Evolutionary conservation across 2,888 invertebrate species (phyloP).

Genomic region (Aradus depressus): DNA sequence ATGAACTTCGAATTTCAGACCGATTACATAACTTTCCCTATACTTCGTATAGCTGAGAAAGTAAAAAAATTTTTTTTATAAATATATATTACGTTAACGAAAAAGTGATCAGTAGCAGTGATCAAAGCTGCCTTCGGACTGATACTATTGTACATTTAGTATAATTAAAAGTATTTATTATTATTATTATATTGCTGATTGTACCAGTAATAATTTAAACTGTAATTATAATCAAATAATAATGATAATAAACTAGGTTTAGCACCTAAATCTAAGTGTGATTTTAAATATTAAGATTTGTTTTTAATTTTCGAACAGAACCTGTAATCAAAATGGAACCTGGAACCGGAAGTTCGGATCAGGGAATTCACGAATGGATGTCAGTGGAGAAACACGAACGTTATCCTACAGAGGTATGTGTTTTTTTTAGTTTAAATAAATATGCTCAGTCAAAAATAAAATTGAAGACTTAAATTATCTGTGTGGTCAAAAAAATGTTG

Average conservation of each 20-base stretch:
- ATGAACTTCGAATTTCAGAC: no score
- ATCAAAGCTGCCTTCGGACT: no score
- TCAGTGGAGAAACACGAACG: conserved; percentile 39
- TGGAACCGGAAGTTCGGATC: conserved; percentile 16
- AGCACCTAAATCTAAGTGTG: neutral
- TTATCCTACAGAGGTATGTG: conserved; percentile 49
- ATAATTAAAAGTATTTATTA: neutral
- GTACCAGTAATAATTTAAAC: neutral
- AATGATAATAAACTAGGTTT: neutral
- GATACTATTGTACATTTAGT: no score
- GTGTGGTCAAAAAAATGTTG: no score
- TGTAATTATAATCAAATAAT: neutral
- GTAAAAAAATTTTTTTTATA: no score
- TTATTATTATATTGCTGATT: neutral
- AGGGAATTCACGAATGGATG: conserved; percentile 35
- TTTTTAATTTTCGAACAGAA: conserved; percentile 25
- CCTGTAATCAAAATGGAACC: conserved; percentile 29
- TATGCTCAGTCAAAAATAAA: neutral
- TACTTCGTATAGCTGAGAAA: no score
- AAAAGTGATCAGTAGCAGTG: no score
- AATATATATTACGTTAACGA: no score
- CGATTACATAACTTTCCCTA: no score
- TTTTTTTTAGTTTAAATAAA: neutral
- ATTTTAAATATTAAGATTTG: neutral
- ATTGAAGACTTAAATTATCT: neutral